Evolutionary conservation across 2,113 vertebrate genomes (phyloP).

Genomic region (Chrysemys picta): DNA sequence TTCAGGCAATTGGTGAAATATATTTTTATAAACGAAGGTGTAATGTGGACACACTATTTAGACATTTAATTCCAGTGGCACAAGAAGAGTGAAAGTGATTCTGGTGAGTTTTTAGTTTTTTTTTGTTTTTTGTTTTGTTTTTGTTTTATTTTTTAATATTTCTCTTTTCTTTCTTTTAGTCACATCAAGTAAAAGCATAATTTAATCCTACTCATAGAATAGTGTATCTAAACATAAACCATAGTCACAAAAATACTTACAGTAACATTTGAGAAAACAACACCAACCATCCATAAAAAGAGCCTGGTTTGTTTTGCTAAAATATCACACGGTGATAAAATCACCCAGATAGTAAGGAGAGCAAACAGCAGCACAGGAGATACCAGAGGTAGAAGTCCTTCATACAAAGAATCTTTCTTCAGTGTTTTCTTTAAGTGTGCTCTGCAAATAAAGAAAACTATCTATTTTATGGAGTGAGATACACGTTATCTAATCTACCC

Average conservation of each 20-base stretch:
- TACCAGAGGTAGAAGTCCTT: slow-evolving; percentile 69
- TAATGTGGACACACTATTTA: neutral
- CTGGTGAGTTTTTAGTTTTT: neutral
- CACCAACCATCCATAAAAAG: slow-evolving; percentile 70
- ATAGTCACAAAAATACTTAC: slow-evolving; percentile 54
- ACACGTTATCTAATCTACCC: neutral
- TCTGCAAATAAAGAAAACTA: slow-evolving; percentile 57
- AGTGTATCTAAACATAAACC: neutral
- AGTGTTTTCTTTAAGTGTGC: slow-evolving; percentile 67
- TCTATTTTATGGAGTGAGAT: neutral
- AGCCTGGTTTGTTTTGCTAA: slow-evolving; percentile 61
- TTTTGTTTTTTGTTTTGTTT: neutral
- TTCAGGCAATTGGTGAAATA: neutral
- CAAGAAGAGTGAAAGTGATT: neutral
- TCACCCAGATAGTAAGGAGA: slow-evolving; percentile 67
- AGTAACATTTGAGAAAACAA: slow-evolving; percentile 70
- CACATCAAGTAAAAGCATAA: neutral
- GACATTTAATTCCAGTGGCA: neutral
- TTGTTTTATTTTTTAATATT: neutral
- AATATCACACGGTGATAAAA: slow-evolving; percentile 62
- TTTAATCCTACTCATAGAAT: neutral
- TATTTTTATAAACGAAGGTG: neutral
- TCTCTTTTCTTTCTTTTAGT: neutral
- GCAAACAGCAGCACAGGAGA: slow-evolving; percentile 66
- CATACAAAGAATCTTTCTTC: slow-evolving; percentile 63